Evolutionary conservation across 2,888 invertebrate genomes (phyloP).

Genomic region (Dryadula phaetusa): DNA sequence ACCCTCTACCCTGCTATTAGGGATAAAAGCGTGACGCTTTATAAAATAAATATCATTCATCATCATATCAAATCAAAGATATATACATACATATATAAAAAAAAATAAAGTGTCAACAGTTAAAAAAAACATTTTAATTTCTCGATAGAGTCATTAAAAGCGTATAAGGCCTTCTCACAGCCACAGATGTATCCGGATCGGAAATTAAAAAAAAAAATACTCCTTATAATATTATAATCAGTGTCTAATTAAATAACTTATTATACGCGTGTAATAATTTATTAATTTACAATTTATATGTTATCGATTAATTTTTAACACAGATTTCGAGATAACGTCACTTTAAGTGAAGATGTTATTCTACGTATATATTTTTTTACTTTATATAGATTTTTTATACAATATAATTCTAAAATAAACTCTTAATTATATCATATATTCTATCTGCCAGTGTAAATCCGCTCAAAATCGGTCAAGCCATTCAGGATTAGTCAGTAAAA

Average conservation of each 20-base stretch:
- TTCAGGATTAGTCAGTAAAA: too few relatives aligned
- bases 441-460: too few relatives aligned
- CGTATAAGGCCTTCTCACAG: background rate
- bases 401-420: too few relatives aligned
- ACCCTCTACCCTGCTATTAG: too few relatives aligned
- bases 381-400: too few relatives aligned
- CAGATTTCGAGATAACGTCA: background rate
- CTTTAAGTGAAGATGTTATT: background rate
- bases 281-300: conserved; percentile 7
- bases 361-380: background rate
- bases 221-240: conserved; percentile 4
- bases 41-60: too few relatives aligned
- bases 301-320: conserved; percentile 7
- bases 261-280: background rate
- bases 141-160: background rate
- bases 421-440: too few relatives aligned
- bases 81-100: background rate
- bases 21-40: too few relatives aligned
- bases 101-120: too few relatives aligned
- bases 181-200: conserved; percentile 12
- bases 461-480: too few relatives aligned
- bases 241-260: background rate
- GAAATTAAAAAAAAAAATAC: conserved; percentile 13
- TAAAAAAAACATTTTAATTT: background rate
- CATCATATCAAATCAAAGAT: too few relatives aligned